Evolutionary conservation across 1,140 invertebrate genomes (phyloP).

Genomic region (Nasonia longicornis): DNA sequence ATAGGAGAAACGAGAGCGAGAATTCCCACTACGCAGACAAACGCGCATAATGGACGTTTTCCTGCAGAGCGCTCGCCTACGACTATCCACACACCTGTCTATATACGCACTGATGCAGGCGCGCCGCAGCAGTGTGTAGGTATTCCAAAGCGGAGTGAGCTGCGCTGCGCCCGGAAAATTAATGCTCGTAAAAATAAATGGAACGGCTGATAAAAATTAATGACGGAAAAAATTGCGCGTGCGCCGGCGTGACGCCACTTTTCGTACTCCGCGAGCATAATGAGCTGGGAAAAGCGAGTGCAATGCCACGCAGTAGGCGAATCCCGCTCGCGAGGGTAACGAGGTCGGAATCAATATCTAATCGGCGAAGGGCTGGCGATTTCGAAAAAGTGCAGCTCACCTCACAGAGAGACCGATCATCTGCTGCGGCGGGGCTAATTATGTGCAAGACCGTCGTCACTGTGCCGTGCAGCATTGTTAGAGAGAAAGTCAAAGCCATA

Average conservation of each 20-base stretch:
- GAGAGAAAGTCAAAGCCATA: constrained; percentile 20
- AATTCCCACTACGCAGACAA: background rate
- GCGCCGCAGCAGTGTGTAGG: background rate
- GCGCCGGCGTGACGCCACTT: constrained; percentile 10
- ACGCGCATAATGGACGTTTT: constrained; percentile 12
- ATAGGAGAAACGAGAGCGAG: background rate
- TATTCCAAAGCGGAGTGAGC: background rate
- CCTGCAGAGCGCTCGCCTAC: background rate
- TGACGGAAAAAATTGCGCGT: constrained; percentile 44
- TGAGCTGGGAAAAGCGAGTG: constrained; percentile 36
- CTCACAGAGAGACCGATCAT: background rate
- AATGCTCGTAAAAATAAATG: constrained; percentile 46
- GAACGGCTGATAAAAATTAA: constrained; percentile 47
- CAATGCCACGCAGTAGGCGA: constrained; percentile 6
- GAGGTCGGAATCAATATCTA: constrained; percentile 38
- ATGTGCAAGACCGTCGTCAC: background rate
- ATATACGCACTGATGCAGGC: too few species aligned
- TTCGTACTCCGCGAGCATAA: constrained; percentile 11
- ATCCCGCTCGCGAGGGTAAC: constrained; percentile 25
- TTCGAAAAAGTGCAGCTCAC: background rate
- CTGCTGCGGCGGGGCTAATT: background rate
- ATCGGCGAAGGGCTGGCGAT: background rate
- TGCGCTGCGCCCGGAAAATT: constrained; percentile 35
- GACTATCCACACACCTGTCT: background rate
- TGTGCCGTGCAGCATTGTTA: background rate